Conservation (phyloP, 2,888 invertebrate genomes). For the Cordilura impudica region DNA sequence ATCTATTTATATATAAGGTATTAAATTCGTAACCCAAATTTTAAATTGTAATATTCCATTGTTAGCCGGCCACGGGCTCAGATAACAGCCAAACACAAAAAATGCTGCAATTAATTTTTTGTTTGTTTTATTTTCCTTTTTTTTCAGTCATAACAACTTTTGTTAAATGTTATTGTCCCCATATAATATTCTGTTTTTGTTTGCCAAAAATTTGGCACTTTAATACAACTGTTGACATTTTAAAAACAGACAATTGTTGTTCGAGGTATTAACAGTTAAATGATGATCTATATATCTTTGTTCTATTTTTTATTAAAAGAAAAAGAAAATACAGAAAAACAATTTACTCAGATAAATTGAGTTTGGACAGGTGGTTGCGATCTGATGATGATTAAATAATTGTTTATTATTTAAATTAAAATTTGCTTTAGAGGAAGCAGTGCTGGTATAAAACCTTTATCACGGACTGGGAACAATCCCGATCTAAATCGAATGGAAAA, state of each 20-base stretch:
- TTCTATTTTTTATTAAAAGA: background rate
- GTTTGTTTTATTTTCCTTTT: background rate
- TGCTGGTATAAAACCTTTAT: too few species aligned
- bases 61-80: background rate
- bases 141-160: slow-evolving; percentile 21
- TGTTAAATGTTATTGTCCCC: slow-evolving; percentile 25
- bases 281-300: background rate
- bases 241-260: background rate
- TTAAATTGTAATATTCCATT: background rate
- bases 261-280: slow-evolving; percentile 1
- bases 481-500: too few species aligned
- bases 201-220: slow-evolving; percentile 4
- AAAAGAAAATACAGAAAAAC: too few species aligned
- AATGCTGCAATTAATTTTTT: background rate
- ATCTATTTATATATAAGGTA: background rate
- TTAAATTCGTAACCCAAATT: slow-evolving; percentile 12
- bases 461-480: too few species aligned
- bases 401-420: too few species aligned
- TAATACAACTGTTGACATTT: slow-evolving; percentile 8
- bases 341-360: too few species aligned
- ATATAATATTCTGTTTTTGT: background rate
- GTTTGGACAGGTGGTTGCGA: too few species aligned
- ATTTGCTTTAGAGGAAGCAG: too few species aligned
- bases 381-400: too few species aligned
- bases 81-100: background rate